These are phyloP conservation scores for Agonopterix arenella DNA, from an alignment of 2,888 invertebrate genomes.

Conservation along the genomic window DNA sequence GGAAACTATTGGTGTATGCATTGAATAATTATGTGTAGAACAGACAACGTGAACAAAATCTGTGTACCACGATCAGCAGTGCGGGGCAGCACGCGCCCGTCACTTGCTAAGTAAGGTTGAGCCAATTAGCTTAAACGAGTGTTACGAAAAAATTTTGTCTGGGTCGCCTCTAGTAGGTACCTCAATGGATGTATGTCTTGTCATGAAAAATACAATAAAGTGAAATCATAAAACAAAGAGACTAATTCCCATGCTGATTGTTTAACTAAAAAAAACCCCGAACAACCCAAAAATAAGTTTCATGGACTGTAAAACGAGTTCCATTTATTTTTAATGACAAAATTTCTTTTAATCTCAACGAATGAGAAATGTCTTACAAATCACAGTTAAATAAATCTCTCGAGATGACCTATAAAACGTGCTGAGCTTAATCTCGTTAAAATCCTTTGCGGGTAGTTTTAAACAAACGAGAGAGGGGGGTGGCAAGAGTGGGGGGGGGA, in stretches of 20 bases:
- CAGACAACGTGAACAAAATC: too few species aligned
- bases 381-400: conserved; percentile 61
- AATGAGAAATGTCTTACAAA: conserved; percentile 59
- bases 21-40: too few species aligned
- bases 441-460: conserved; percentile 65
- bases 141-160: too few species aligned
- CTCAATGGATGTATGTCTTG: too few species aligned
- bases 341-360: conserved; percentile 54
- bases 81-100: too few species aligned
- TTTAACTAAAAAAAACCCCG: conserved; percentile 17
- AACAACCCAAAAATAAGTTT: conserved; percentile 43
- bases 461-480: conserved; percentile 34
- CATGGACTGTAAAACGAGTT: conserved; percentile 37
- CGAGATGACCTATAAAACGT: conserved; percentile 66
- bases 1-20: too few species aligned
- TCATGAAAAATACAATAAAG: too few species aligned
- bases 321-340: conserved; percentile 56
- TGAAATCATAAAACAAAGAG: too few species aligned
- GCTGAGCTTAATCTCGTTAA: conserved; percentile 63
- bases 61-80: too few species aligned
- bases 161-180: too few species aligned
- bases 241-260: conserved; percentile 10
- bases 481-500: conserved; percentile 10
- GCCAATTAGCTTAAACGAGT: too few species aligned
- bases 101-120: too few species aligned